Base-by-base conservation (phyloP, 1,140 invertebrate genomes). In the Nomia melanderi region DNA sequence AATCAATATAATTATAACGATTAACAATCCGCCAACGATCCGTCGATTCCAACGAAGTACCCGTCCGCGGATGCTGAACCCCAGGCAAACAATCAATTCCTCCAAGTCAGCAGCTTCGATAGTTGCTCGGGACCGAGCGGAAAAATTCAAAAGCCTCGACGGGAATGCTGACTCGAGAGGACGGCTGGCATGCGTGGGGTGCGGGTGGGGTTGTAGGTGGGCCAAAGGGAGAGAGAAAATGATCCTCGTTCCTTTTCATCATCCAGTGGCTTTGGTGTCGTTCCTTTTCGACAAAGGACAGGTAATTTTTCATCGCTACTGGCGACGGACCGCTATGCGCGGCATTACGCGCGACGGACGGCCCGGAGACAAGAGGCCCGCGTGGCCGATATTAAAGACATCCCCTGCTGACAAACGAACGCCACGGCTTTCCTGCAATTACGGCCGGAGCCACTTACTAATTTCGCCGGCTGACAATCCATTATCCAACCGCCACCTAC, bases 361-460 rank as follows among this genome's bases (percentile, higher is more conserved):
- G 29, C 33, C 8, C 29, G 29, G 20, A 29, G 29, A 6, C 11
- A 33, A 6, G 63, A 47, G 65, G 27, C 20, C 33, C 9, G 14
- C 44, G 29, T 20, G 31, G 33, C 67, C 57, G 60, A 53, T 72
- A 83, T 80, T 78, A 77, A 83, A 81, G 83, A 64, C 70, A 85
- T 64, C 73, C 53, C 59, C 65, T 70, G 78, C 74, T 83, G 86
- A 85, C 80, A 83, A 79, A 85, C 82, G 67, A 78, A 85, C 71
- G 70, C 29, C 39, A 54, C 59, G 63, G 54, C 60, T 86, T 70
- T 81, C 77, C 56, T 72, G 79, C 79, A 87, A 87, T 87, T 87
- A 87, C 74, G 74, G 77, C 74, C 83, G 62, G 85, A 86, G 85
- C 83, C 86, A 87, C 87, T 88, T 87, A 83, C 84, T 86, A 77